Evolutionary conservation across 2,888 invertebrate genomes (phyloP), one percentile per base, ranked within the genome.

Genomic region (Orthosia gracilis): DNA sequence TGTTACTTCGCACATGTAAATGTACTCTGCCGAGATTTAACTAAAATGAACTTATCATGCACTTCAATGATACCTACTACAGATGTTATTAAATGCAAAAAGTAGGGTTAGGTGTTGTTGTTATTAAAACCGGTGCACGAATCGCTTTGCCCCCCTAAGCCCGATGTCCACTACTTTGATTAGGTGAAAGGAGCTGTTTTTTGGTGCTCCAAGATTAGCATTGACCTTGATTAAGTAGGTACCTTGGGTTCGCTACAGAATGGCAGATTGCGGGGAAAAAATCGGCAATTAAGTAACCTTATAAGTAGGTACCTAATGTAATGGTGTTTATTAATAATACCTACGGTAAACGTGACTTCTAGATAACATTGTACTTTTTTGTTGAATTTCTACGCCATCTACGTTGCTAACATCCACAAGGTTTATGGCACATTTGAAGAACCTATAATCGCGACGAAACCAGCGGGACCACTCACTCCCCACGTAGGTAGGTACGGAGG

Each of bases 11-110:
- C 74, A 84, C 87, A 88, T 87, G 75, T 82, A 83, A 78, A 89
- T 86, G 87, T 85, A 86, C 84, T 86, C 88, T 80, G 85, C 82
- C 83, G 87, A 90, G 89, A 88, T 88, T 89, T 90, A 88, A 89
- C 88, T 90, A 90, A 90, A 93, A 92, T 94, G 92, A 92, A 91
- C 88, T 90, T 92, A 93, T 88, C 92, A 90, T 91, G 90, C 90
- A 89, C 89, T 89, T 89, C 85, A 88, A 87, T 90, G 87, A 89
- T 85, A 71, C 40, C 49, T 78, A 91, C 89, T 90, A 89, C 88
- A 91, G 87, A 90, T 83, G 85, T 79, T 91, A 91, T 89, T 92
- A 90, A 91, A 91, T 91, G 89, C 92, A 91, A 93, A 92, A 93
- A 91, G 89, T 90, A 87, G 85, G 85, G 76, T 78, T 84, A 89